Evolutionary conservation across 2,113 vertebrate species (phyloP).

Genomic region (Galbula dea): DNA sequence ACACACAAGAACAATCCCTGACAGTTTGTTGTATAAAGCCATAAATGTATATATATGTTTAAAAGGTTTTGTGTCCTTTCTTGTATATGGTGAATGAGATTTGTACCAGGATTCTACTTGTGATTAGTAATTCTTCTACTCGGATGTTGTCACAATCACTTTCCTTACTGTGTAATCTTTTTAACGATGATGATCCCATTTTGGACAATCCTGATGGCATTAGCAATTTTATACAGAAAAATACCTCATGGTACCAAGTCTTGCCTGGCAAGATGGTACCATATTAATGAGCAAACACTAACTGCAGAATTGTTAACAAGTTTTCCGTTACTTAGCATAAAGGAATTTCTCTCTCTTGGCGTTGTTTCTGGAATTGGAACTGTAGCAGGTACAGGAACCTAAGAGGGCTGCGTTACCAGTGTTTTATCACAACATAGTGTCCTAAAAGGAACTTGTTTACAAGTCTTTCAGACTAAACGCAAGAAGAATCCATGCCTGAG

Average conservation of each 20-base stretch:
- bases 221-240: slow-evolving; percentile 63
- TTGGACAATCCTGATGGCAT: slow-evolving; percentile 54
- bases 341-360: slow-evolving; percentile 36
- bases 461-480: slow-evolving; percentile 23
- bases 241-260: slow-evolving; percentile 52
- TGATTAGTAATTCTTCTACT: slow-evolving; percentile 37
- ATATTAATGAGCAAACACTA: slow-evolving; percentile 56
- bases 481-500: slow-evolving; percentile 25
- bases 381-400: not conserved
- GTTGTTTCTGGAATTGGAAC: slow-evolving; percentile 25
- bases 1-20: slow-evolving; percentile 82
- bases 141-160: slow-evolving; percentile 27
- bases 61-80: slow-evolving; percentile 75
- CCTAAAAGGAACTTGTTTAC: slow-evolving; percentile 56
- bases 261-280: slow-evolving; percentile 24
- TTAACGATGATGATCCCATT: slow-evolving; percentile 44
- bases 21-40: slow-evolving; percentile 86
- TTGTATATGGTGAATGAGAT: slow-evolving; percentile 60
- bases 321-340: slow-evolving; percentile 44
- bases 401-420: not conserved
- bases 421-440: not conserved
- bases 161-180: slow-evolving; percentile 28
- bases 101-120: slow-evolving; percentile 54
- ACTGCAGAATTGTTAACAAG: slow-evolving; percentile 32
- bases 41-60: slow-evolving; percentile 88